phyloP scores from a whole-genome alignment of 1,140 invertebrate species.

The Dendrolimus punctatus region DNA sequence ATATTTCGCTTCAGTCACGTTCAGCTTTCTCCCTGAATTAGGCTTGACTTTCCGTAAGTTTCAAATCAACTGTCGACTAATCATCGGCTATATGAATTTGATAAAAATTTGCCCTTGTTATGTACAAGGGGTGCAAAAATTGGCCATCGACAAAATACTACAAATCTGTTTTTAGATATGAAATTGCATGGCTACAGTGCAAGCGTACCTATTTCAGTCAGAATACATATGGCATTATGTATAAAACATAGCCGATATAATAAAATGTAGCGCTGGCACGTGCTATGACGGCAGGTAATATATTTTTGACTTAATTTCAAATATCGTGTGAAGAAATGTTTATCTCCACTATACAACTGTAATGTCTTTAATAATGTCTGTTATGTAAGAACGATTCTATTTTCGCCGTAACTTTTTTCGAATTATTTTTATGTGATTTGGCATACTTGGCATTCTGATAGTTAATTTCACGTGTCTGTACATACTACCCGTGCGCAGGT shows the following conservation, averaged over 20 bases:
- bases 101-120: too few relatives aligned
- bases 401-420: slow-evolving; percentile 21
- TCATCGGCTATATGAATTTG: too few relatives aligned
- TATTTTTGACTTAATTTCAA: slow-evolving; percentile 25
- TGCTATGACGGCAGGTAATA: slow-evolving; percentile 9
- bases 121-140: too few relatives aligned
- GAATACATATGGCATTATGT: background rate
- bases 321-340: slow-evolving; percentile 25
- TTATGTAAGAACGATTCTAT: slow-evolving; percentile 22
- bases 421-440: slow-evolving; percentile 22
- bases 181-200: too few relatives aligned
- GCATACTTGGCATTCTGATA: slow-evolving; percentile 15
- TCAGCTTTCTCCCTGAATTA: too few relatives aligned
- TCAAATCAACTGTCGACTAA: too few relatives aligned
- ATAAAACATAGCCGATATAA: background rate
- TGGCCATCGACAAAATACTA: too few relatives aligned
- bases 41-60: too few relatives aligned
- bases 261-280: slow-evolving; percentile 12
- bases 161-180: too few relatives aligned
- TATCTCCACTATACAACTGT: slow-evolving; percentile 20
- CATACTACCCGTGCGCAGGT: too few relatives aligned
- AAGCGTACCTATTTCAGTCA: too few relatives aligned
- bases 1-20: too few relatives aligned
- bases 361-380: slow-evolving; percentile 20
- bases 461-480: background rate